phyloP scores from a whole-genome alignment of 2,113 vertebrate genomes.

The Perca fluviatilis region DNA sequence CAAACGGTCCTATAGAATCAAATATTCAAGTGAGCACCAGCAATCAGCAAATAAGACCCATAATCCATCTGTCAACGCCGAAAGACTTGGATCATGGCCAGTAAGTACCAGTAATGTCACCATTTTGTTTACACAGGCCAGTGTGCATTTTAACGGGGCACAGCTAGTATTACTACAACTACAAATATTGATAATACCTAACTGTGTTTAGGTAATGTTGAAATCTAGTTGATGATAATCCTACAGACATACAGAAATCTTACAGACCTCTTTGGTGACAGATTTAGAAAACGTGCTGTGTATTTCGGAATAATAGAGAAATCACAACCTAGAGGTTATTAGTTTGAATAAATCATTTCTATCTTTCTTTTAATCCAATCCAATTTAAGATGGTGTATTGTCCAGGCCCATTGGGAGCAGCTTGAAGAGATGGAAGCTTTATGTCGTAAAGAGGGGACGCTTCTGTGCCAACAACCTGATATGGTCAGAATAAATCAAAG shows the following conservation, averaged over 20 bases:
- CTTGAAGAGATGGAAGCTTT: slow-evolving; percentile 88
- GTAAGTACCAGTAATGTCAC: slow-evolving; percentile 58
- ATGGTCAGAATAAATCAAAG: slow-evolving; percentile 80
- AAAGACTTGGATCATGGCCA: slow-evolving; percentile 44
- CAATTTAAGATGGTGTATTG: slow-evolving; percentile 82
- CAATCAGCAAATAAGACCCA: slow-evolving; percentile 24
- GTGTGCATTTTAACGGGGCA: neutral
- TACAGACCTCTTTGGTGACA: neutral
- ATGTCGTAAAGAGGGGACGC: slow-evolving; percentile 84
- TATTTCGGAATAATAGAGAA: neutral
- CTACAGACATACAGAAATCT: slow-evolving; percentile 10
- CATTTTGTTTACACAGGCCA: neutral
- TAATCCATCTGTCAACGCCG: slow-evolving; percentile 9
- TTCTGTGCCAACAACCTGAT: slow-evolving; percentile 84
- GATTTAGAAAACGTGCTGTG: neutral
- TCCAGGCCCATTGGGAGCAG: slow-evolving; percentile 87
- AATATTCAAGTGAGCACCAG: neutral
- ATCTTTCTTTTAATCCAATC: slow-evolving; percentile 12
- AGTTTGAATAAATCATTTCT: neutral
- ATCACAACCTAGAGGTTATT: neutral
- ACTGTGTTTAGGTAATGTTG: neutral
- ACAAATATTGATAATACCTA: neutral
- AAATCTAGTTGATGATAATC: slow-evolving; percentile 4
- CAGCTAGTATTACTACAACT: neutral
- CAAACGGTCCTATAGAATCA: neutral